Evolutionary conservation across 1,140 invertebrate genomes (phyloP).

Genomic region (Eufriesea mexicana): DNA sequence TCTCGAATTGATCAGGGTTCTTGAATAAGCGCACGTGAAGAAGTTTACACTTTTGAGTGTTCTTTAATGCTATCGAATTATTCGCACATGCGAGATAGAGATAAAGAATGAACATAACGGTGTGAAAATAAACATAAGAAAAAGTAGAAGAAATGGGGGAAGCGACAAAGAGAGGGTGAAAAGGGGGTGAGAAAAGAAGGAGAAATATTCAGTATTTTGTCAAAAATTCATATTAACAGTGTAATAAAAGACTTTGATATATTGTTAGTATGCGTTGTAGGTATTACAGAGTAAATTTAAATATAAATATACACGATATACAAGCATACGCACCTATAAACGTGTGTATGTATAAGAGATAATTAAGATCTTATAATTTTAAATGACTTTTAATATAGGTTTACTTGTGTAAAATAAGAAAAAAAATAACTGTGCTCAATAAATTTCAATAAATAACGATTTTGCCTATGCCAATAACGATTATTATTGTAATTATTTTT

Average conservation of each 20-base stretch:
- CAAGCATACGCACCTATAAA: slow-evolving; percentile 65
- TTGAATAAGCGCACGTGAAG: slow-evolving; percentile 16
- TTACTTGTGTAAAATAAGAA: slow-evolving; percentile 71
- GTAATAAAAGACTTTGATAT: slow-evolving; percentile 71
- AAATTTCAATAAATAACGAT: slow-evolving; percentile 75
- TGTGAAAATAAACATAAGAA: background rate
- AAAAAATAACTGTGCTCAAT: slow-evolving; percentile 73
- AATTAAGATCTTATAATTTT: slow-evolving; percentile 71
- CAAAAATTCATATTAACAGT: slow-evolving; percentile 67
- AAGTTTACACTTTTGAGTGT: slow-evolving; percentile 35
- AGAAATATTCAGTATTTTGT: slow-evolving; percentile 72
- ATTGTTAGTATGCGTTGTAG: slow-evolving; percentile 68
- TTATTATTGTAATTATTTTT: slow-evolving; percentile 69
- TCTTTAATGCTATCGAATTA: slow-evolving; percentile 11
- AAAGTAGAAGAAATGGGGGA: background rate
- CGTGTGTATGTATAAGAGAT: slow-evolving; percentile 66
- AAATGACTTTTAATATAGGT: slow-evolving; percentile 72
- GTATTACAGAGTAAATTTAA: slow-evolving; percentile 69
- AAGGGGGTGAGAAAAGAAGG: background rate
- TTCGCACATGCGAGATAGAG: background rate
- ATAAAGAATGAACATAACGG: background rate
- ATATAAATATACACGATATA: slow-evolving; percentile 66
- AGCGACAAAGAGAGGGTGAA: background rate
- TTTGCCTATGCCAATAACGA: slow-evolving; percentile 73
- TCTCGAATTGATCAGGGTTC: slow-evolving; percentile 52